phyloP scores from a whole-genome alignment of 2,888 invertebrate species.

The Eulithis prunata region DNA sequence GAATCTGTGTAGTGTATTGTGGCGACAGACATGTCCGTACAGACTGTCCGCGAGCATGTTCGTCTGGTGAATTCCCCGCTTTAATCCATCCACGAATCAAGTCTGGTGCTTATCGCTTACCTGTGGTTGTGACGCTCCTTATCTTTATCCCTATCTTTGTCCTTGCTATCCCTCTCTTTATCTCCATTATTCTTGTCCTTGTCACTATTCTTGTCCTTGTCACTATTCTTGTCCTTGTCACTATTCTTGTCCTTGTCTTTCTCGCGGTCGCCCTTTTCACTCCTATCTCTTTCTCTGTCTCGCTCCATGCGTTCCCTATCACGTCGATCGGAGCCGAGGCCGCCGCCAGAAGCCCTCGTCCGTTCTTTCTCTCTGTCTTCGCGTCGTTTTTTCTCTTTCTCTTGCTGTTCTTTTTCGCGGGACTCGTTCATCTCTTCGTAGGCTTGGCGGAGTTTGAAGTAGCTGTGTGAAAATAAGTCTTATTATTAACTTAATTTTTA shows the following conservation, averaged over 20 bases:
- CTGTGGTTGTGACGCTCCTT: conserved; percentile 44
- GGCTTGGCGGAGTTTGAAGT: conserved; percentile 88
- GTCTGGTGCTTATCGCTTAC: conserved; percentile 21
- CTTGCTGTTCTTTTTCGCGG: conserved; percentile 86
- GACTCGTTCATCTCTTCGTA: conserved; percentile 87
- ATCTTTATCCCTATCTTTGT: conserved; percentile 33
- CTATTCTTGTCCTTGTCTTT: conserved; percentile 24
- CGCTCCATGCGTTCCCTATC: conserved; percentile 76
- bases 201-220: conserved; percentile 37
- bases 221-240: conserved; percentile 30
- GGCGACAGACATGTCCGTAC: no score
- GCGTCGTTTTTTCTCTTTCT: conserved; percentile 77
- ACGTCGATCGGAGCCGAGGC: conserved; percentile 72
- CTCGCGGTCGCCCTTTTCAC: conserved; percentile 44
- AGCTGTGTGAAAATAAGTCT: conserved; percentile 58
- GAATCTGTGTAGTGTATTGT: no score
- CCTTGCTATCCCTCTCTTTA: conserved; percentile 30
- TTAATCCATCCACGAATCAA: no score
- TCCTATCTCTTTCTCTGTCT: conserved; percentile 69
- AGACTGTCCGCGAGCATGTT: no score
- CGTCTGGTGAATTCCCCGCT: no score
- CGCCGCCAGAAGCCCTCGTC: conserved; percentile 60
- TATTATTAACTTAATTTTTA: no score
- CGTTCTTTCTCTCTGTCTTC: conserved; percentile 77
- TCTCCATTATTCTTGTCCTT: conserved; percentile 20